Conservation (phyloP, 2,797 vertebrate species). For the Danio jaintianensis region DNA sequence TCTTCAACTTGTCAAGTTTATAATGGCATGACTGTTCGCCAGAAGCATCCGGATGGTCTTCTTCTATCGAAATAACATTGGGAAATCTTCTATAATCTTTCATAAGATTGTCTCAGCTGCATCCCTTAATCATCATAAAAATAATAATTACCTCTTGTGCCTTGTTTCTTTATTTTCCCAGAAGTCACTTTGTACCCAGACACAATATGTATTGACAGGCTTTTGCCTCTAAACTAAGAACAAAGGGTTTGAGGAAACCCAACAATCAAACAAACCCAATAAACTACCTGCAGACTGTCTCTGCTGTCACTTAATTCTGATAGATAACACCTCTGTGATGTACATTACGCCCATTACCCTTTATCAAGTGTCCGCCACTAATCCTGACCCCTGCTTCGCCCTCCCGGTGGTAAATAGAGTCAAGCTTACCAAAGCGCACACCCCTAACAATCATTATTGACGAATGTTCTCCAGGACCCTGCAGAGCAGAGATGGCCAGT, state of each 20-base stretch:
- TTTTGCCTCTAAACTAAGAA: background rate
- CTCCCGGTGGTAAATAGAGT: conserved; percentile 40
- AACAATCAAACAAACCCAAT: conserved; percentile 22
- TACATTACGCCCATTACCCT: conserved; percentile 34
- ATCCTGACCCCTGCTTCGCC: conserved; percentile 33
- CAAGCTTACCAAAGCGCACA: conserved; percentile 30
- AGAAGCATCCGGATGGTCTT: no score
- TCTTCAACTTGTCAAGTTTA: no score
- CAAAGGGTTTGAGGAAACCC: conserved; percentile 21
- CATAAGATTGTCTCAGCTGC: no score
- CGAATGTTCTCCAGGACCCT: conserved; percentile 39
- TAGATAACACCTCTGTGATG: conserved; percentile 25
- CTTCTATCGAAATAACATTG: no score
- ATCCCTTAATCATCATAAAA: background rate
- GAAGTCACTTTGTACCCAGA: background rate
- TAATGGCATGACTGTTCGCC: no score
- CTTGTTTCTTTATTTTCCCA: background rate
- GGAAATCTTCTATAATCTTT: no score
- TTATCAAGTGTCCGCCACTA: conserved; percentile 47
- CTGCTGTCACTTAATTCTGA: conserved; percentile 30
- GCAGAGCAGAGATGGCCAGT: conserved; percentile 22
- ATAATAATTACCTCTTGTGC: background rate
- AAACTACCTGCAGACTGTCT: conserved; percentile 11
- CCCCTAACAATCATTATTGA: conserved; percentile 50
- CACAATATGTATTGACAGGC: background rate